Conservation (phyloP, 23 tunicate species). For the Clavelina lepadiformis region DNA sequence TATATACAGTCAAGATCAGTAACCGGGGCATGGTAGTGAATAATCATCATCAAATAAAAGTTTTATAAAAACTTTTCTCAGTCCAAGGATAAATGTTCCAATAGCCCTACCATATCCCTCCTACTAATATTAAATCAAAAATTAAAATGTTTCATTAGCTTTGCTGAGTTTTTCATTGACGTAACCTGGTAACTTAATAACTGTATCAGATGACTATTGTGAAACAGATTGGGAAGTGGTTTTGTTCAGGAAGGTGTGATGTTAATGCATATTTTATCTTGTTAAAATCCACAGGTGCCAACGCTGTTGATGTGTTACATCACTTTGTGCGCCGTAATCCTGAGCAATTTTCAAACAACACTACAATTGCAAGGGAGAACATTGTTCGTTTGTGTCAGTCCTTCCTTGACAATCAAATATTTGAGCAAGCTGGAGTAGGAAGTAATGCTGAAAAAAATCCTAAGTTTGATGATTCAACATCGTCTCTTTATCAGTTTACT, state of each 20-base stretch:
- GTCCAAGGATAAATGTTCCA: no score
- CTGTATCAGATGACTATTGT: neutral
- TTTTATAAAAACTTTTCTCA: no score
- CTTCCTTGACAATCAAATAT: conserved; percentile 55
- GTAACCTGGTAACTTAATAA: neutral
- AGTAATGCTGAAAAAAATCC: conserved; percentile 20
- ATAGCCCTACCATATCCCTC: no score
- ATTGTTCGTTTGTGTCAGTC: conserved; percentile 75
- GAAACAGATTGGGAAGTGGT: no score
- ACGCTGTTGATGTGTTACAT: conserved; percentile 70
- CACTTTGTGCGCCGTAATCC: conserved; percentile 46
- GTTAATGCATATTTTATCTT: no score
- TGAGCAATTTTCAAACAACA: conserved; percentile 36
- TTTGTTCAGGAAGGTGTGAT: no score
- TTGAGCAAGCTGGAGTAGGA: conserved; percentile 16
- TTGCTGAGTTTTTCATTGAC: neutral
- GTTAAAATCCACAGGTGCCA: conserved; percentile 31
- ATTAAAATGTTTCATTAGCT: no score
- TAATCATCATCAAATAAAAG: no score
- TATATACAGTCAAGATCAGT: no score
- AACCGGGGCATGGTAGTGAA: no score
- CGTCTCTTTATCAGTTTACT: conserved; percentile 50
- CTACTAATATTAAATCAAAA: no score
- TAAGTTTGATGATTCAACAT: conserved; percentile 83
- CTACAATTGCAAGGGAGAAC: conserved; percentile 45